A percentile compares a stretch with the other conserved stretches of the same genome.
These are phyloP conservation scores for Thripadectes ignobilis DNA, from an alignment of 2,797 vertebrate genomes.

Conservation along the genomic window DNA sequence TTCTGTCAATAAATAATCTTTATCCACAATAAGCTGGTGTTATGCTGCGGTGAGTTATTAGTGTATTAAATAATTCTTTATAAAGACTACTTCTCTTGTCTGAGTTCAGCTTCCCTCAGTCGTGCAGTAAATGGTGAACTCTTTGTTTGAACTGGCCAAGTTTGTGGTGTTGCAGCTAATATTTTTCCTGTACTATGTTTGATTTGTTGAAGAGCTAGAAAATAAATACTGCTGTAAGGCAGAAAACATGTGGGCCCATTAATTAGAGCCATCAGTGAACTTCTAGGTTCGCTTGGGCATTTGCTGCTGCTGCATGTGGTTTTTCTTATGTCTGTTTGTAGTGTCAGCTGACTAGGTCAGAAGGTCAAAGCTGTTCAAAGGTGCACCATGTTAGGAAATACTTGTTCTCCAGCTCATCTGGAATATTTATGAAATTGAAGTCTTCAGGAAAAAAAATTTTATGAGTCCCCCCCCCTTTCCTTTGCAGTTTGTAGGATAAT, in stretches of 20 bases:
- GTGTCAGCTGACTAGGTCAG: constrained; percentile 29
- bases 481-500: not conserved
- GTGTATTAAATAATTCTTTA: not conserved
- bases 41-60: not conserved
- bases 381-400: not conserved
- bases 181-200: not conserved
- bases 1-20: not conserved
- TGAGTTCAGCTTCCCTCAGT: not conserved
- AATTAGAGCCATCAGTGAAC: not conserved
- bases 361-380: not conserved
- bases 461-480: accelerated
- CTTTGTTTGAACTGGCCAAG: not conserved
- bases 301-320: constrained; percentile 2
- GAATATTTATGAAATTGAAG: constrained; percentile 6
- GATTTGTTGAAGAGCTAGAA: not conserved
- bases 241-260: not conserved
- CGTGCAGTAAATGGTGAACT: not conserved
- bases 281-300: not conserved
- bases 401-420: not conserved
- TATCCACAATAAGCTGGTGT: not conserved
- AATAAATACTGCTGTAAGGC: constrained; percentile 27
- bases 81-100: not conserved
- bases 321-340: not conserved
- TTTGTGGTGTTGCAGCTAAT: not conserved
- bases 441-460: not conserved